Base-by-base conservation (phyloP, 2,888 invertebrate species). In the Bugulina stolonifera region DNA sequence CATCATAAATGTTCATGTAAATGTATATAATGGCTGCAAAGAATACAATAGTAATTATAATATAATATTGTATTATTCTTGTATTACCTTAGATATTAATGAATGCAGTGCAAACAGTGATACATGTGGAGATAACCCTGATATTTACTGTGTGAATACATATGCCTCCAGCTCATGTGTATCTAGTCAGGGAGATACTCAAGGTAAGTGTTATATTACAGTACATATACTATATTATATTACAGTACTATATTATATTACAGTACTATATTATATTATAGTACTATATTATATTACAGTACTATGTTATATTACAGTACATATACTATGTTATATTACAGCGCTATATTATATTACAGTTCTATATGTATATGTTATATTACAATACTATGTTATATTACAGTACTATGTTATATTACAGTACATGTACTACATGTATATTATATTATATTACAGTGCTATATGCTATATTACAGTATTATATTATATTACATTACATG, bases 81-180 rank as follows among this genome's bases (percentile, higher is more conserved):
- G 43, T 43, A 10, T 43, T 57, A 57, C 25, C n/a, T 5, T 64
- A 64, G 64, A 64, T 32, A 64, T 64, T 27, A 64, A 64, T 32
- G 64, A 64, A 64, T 64, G 64, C 32, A 32, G 27, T 1, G 64
- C 22, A 3, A 32, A 14, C n/a, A 5, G 10, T 14, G 64, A 14
- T 25, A 2, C 18, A 2, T 64, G 64, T 64, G 64, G 29, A 2
- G 10, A 22, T 29, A 3, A 32, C 5, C 5, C 18, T 14, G 27
- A 64, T n/a, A 29, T n/a, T 32, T 64, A 64, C 34, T 64, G 64
- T 27, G 32, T 64, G 14, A 64, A 64, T 34, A 64, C 22, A 1
- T 64, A 64, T n/a, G 14, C 22, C 32, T 22, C 25, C 14, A 25
- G 18, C 64, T 64, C 64, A 5, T 64, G 64, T 64, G 64, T 27